Evolutionary conservation across 2,113 vertebrate species (phyloP).

Genomic region (Poicephalus meyeri): DNA sequence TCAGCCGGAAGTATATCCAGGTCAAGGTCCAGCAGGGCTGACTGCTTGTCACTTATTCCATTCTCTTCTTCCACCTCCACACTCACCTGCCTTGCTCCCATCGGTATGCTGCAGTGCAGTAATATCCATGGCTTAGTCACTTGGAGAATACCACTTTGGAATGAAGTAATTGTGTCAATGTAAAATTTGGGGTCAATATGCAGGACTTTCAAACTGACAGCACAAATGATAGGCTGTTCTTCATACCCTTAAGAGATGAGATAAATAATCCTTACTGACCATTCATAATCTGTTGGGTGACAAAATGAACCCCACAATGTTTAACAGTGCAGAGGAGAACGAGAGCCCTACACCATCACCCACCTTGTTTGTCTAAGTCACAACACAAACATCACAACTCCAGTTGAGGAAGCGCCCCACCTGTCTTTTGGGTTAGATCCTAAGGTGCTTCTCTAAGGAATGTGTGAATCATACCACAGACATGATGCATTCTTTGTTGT

Average conservation of each 20-base stretch:
- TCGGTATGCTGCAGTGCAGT: neutral
- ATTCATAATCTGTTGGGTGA: neutral
- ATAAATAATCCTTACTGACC: neutral
- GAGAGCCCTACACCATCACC: fast-evolving
- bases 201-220: neutral
- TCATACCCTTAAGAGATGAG: neutral
- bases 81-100: neutral
- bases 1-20: too few relatives aligned
- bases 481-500: neutral
- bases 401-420: neutral
- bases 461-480: neutral
- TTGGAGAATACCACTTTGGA: neutral
- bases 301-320: neutral
- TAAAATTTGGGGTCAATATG: neutral
- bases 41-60: too few relatives aligned
- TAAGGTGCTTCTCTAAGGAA: neutral
- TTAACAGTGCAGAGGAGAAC: neutral
- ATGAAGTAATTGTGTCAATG: neutral
- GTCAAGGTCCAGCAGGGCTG: too few relatives aligned
- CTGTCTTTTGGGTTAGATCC: neutral
- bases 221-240: neutral
- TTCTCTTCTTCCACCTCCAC: too few relatives aligned
- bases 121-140: neutral
- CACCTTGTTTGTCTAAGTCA: neutral
- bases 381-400: neutral